Evolutionary conservation across 2,888 invertebrate genomes (phyloP), one percentile per base, ranked within the genome.

Genomic region (Tanypteryx hageni): DNA sequence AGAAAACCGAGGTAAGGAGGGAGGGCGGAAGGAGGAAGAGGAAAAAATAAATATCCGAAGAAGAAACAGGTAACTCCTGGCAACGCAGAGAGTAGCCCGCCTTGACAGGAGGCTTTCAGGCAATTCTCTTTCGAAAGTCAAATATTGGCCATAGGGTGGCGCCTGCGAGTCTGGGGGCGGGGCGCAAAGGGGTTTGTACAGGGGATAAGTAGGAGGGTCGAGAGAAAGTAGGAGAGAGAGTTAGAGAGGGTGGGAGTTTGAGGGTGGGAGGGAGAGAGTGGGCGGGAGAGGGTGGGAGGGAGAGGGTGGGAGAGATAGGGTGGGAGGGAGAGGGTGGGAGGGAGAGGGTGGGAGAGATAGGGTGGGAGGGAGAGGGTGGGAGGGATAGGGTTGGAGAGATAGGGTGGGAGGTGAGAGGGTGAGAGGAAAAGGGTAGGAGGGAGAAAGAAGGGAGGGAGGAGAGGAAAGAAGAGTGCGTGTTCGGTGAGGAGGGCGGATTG

Each of bases 91-190:
- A 89, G 64, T 89, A 64, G 44, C 61, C 18, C 64, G 64, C 64
- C 89, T 89, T 68, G 86, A 86, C 86, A 86, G 86, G 59, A 89
- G 44, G 89, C 89, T 64, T 89, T 89, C 89, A 68, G 89, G 89
- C 64, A 89, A 68, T 68, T 89, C 89, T 64, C 89, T 68, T 68
- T 89, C 18, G 89, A 89, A 89, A 89, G 89, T 61, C 58, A 89
- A 89, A 89, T 89, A 89, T 89, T 89, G 89, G 86, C 61, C 61
- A 86, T 86, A 61, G 61, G 86, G 86, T 86, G 86, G 89, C 89
- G 89, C 64, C 89, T 56, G 44, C 0, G 89, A n/a, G 89, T 89
- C 89, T 89, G 89, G 68, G 83, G 89, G 89, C 89, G 89, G 89
- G 89, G 89, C 89, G 89, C 89, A 64, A 89, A 89, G 89, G 83